These are phyloP conservation scores for Perccottus glenii DNA, from an alignment of 2,113 vertebrate genomes.

Conservation along the genomic window DNA sequence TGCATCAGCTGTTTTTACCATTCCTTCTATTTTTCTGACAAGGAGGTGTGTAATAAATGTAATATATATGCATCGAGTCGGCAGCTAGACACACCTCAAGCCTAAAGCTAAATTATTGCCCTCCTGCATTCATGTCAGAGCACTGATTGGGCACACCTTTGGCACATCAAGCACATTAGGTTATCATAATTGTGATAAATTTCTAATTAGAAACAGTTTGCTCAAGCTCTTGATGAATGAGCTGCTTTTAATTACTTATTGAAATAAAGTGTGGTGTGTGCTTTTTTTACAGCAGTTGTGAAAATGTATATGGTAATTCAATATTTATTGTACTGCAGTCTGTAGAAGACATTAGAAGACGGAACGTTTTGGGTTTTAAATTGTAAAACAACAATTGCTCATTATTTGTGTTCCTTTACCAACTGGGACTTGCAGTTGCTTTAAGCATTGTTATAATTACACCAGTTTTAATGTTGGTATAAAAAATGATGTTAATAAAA, in stretches of 20 bases:
- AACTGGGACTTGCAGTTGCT: no score
- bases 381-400: no score
- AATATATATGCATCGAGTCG: slow-evolving; percentile 30
- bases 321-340: neutral
- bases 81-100: slow-evolving; percentile 1
- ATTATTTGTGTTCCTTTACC: no score
- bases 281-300: slow-evolving; percentile 12
- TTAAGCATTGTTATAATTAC: no score
- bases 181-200: slow-evolving; percentile 62
- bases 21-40: slow-evolving; percentile 27
- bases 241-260: slow-evolving; percentile 61
- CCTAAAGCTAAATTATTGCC: neutral
- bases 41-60: slow-evolving; percentile 32
- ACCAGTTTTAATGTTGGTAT: no score
- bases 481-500: no score
- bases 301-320: slow-evolving; percentile 21
- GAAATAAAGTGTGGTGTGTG: slow-evolving; percentile 32
- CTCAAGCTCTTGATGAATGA: slow-evolving; percentile 62
- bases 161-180: slow-evolving; percentile 27
- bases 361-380: no score
- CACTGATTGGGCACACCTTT: slow-evolving; percentile 6
- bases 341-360: no score
- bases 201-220: slow-evolving; percentile 43
- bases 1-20: slow-evolving; percentile 43
- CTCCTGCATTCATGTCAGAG: neutral